Evolutionary conservation across 2,888 invertebrate genomes (phyloP).

Genomic region (Formica aserva): DNA sequence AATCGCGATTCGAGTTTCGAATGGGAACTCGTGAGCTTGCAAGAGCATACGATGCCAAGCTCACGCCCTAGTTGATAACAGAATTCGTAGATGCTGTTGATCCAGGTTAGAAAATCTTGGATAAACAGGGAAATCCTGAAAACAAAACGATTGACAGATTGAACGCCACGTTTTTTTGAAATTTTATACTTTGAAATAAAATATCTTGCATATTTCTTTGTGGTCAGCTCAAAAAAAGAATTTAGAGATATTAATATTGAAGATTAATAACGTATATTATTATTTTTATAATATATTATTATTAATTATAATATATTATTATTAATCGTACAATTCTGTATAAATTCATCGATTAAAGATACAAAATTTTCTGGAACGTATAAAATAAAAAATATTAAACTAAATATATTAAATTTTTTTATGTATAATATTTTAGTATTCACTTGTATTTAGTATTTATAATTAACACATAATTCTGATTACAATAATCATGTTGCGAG

Average conservation of each 20-base stretch:
- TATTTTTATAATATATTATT: constrained; percentile 10
- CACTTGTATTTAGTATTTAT: constrained; percentile 6
- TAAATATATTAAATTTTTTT: background rate
- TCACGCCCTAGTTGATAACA: constrained; percentile 24
- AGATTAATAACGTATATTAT: background rate
- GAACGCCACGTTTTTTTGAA: constrained; percentile 25
- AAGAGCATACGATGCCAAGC: background rate
- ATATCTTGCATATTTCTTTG: constrained; percentile 8
- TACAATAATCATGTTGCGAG: background rate
- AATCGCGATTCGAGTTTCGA: constrained; percentile 21
- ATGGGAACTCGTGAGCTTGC: constrained; percentile 24
- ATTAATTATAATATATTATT: constrained; percentile 23
- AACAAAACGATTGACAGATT: constrained; percentile 10
- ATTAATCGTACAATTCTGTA: constrained; percentile 20
- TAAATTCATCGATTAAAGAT: constrained; percentile 25
- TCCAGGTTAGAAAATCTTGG: background rate
- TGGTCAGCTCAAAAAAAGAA: background rate
- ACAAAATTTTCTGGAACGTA: background rate
- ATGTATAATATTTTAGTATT: background rate
- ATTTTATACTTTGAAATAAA: constrained; percentile 10
- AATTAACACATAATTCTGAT: constrained; percentile 11
- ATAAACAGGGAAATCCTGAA: constrained; percentile 11
- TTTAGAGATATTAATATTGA: constrained; percentile 22
- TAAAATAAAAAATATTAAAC: background rate
- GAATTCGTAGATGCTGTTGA: constrained; percentile 1